phyloP scores from a whole-genome alignment of 2,888 invertebrate genomes.

The Uloborus plumipes region DNA sequence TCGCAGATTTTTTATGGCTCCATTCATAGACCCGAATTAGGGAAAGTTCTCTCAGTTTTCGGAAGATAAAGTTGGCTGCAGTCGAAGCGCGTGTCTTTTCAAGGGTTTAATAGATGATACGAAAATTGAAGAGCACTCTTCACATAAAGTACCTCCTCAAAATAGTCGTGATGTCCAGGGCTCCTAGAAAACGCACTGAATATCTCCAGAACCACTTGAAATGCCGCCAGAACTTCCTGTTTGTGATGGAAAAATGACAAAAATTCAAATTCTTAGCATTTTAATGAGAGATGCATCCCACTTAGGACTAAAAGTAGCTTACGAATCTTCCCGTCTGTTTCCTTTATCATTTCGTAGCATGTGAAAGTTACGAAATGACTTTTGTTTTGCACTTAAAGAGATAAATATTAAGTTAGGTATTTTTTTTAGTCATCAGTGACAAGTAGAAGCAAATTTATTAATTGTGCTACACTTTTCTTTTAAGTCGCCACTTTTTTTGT shows the following conservation, averaged over 20 bases:
- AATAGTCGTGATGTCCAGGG: constrained; percentile 55
- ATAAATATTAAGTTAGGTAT: too few species aligned
- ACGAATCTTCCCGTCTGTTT: neutral
- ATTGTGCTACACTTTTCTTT: too few species aligned
- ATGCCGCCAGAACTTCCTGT: constrained; percentile 53
- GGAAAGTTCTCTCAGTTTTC: too few species aligned
- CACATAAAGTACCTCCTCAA: constrained; percentile 56
- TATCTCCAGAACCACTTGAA: constrained; percentile 45
- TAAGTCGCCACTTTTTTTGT: too few species aligned
- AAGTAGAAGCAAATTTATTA: too few species aligned
- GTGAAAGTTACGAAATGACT: too few species aligned
- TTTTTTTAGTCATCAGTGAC: too few species aligned
- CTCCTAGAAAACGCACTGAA: constrained; percentile 39
- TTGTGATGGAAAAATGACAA: constrained; percentile 52
- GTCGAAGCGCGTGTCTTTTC: constrained; percentile 22
- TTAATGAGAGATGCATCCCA: constrained; percentile 45
- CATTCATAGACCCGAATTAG: too few species aligned
- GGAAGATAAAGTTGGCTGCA: constrained; percentile 9
- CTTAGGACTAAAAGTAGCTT: neutral
- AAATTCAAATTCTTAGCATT: constrained; percentile 39
- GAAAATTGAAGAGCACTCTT: constrained; percentile 55
- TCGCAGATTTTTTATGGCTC: too few species aligned
- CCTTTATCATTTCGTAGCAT: too few species aligned
- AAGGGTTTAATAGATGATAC: constrained; percentile 53
- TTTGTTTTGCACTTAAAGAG: too few species aligned